A percentile compares a stretch with the other conserved stretches of the same genome.
Conservation (phyloP, 92 coral and sea anemone species). For the Zoanthus sansibaricus region DNA sequence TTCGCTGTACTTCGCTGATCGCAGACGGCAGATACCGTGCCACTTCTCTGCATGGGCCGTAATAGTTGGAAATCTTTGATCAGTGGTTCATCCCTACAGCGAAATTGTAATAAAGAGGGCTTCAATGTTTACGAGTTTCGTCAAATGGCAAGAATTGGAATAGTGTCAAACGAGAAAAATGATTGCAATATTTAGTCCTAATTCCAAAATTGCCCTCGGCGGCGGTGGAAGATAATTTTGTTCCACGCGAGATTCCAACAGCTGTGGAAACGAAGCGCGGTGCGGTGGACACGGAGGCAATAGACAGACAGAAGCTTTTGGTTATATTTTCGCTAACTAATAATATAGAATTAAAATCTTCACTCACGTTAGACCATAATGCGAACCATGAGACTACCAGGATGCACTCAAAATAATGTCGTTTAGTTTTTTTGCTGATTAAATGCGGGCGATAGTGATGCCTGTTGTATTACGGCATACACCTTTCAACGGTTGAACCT, state of each 20-base stretch:
- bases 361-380: no score
- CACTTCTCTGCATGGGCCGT: slow-evolving; percentile 6
- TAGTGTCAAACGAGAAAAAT: slow-evolving; percentile 7
- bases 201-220: slow-evolving; percentile 5
- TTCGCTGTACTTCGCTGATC: slow-evolving; percentile 13
- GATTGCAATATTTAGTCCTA: not conserved
- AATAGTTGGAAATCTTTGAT: not conserved
- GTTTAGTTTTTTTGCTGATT: no score
- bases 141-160: slow-evolving; percentile 1
- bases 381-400: no score
- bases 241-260: not conserved
- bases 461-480: no score
- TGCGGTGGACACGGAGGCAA: not conserved
- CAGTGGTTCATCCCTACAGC: not conserved
- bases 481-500: no score
- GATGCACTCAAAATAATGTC: no score
- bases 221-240: not conserved
- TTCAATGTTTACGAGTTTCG: not conserved
- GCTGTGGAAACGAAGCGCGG: slow-evolving; percentile 5
- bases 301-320: slow-evolving; percentile 23
- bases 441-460: no score
- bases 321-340: slow-evolving; percentile 26
- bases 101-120: slow-evolving; percentile 11
- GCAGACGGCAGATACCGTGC: slow-evolving; percentile 24
- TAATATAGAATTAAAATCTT: no score